Conservation (phyloP, 1,140 invertebrate genomes). For the Penaeus japonicus region DNA sequence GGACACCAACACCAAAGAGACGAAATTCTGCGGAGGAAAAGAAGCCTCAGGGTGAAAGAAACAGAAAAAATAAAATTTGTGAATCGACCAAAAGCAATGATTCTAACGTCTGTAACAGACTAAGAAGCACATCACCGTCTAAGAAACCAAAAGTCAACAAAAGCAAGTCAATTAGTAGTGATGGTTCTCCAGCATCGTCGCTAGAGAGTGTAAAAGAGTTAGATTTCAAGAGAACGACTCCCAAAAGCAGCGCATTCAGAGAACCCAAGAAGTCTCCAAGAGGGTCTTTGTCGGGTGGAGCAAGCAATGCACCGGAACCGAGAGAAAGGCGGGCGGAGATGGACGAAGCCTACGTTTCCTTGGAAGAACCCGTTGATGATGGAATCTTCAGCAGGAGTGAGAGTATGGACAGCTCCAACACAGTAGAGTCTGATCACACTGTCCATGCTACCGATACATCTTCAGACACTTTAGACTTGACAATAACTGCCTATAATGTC, state of each 20-base stretch:
- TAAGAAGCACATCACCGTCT: constrained; percentile 51
- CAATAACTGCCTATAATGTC: not conserved
- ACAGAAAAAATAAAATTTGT: constrained; percentile 27
- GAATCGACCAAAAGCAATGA: not conserved
- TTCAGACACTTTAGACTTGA: constrained; percentile 42
- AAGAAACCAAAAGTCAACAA: constrained; percentile 44
- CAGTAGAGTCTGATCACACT: constrained; percentile 55
- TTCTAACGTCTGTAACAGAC: not conserved
- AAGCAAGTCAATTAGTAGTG: constrained; percentile 49
- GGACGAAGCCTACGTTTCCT: constrained; percentile 57
- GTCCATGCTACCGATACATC: constrained; percentile 42
- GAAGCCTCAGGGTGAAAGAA: not conserved
- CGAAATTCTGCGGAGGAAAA: constrained; percentile 40
- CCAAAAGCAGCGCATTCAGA: not conserved
- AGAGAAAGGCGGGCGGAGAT: constrained; percentile 31
- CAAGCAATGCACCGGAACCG: constrained; percentile 14
- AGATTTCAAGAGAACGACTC: not conserved
- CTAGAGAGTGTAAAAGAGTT: constrained; percentile 53
- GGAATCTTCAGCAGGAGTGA: constrained; percentile 54
- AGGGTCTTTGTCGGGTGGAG: constrained; percentile 11
- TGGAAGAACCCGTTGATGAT: constrained; percentile 55
- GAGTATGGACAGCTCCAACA: constrained; percentile 53
- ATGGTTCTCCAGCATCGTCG: constrained; percentile 50
- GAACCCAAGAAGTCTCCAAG: constrained; percentile 1
- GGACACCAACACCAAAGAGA: not conserved